These are phyloP conservation scores for Brachyhypopomus occidentalis DNA, from an alignment of 2,113 vertebrate genomes.

Conservation along the genomic window DNA sequence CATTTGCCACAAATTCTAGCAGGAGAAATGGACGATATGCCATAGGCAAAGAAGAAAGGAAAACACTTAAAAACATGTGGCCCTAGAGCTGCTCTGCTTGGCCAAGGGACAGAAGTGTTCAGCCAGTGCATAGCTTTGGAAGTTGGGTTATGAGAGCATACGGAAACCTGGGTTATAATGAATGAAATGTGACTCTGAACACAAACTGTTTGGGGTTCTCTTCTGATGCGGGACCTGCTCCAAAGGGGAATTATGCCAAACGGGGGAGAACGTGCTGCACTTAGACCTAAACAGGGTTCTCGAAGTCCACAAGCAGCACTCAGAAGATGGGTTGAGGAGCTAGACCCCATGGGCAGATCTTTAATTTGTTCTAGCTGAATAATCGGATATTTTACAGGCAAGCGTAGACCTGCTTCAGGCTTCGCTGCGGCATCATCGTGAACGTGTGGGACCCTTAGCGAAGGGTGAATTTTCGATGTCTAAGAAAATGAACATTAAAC, in stretches of 20 bases:
- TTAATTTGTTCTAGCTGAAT: background rate
- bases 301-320: background rate
- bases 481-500: background rate
- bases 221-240: background rate
- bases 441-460: background rate
- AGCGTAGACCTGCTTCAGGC: too few relatives aligned
- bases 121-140: constrained; percentile 43
- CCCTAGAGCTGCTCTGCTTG: background rate
- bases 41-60: background rate
- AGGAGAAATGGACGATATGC: constrained; percentile 15
- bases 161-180: background rate
- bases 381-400: too few relatives aligned
- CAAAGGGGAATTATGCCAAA: background rate
- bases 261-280: background rate
- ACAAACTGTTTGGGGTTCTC: background rate
- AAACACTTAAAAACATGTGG: background rate
- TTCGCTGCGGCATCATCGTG: background rate
- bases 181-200: background rate
- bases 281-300: background rate
- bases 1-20: constrained; percentile 21
- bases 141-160: background rate
- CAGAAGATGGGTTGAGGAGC: background rate
- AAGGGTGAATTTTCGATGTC: background rate
- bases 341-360: background rate
- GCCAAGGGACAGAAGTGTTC: constrained; percentile 11